phyloP scores from a whole-genome alignment of 2,888 invertebrate species.

The Eilema caniola region DNA sequence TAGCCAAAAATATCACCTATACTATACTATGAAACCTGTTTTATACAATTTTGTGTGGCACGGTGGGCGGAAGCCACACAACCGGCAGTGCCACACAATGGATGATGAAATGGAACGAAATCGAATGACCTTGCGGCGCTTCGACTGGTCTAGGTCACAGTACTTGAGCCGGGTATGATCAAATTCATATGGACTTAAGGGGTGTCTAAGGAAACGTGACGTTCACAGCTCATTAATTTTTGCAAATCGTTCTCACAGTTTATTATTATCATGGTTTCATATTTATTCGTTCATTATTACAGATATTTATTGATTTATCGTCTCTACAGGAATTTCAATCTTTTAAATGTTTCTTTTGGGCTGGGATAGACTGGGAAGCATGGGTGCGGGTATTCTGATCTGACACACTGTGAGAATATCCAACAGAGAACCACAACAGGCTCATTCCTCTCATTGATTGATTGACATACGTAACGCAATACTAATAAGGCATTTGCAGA shows the following conservation, averaged over 20 bases:
- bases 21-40: neutral
- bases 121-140: conserved; percentile 5
- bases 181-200: neutral
- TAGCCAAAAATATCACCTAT: neutral
- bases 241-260: too few species aligned
- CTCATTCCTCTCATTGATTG: too few species aligned
- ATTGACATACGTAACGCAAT: too few species aligned
- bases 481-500: neutral
- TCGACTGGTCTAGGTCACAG: conserved; percentile 3
- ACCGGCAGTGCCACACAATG: neutral
- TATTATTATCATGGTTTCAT: neutral
- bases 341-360: neutral
- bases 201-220: neutral
- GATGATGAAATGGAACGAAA: conserved; percentile 10
- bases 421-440: neutral
- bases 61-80: neutral
- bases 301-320: too few species aligned
- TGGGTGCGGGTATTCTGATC: too few species aligned
- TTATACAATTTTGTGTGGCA: neutral
- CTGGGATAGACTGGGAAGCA: neutral
- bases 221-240: neutral
- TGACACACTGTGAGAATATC: neutral
- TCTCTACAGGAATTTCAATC: too few species aligned
- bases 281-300: too few species aligned
- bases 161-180: neutral